Percentiles rank a stretch among this genome's conserved stretches.
Evolutionary conservation across 2,888 invertebrate species (phyloP).

Genomic region (Archips crataeganus): DNA sequence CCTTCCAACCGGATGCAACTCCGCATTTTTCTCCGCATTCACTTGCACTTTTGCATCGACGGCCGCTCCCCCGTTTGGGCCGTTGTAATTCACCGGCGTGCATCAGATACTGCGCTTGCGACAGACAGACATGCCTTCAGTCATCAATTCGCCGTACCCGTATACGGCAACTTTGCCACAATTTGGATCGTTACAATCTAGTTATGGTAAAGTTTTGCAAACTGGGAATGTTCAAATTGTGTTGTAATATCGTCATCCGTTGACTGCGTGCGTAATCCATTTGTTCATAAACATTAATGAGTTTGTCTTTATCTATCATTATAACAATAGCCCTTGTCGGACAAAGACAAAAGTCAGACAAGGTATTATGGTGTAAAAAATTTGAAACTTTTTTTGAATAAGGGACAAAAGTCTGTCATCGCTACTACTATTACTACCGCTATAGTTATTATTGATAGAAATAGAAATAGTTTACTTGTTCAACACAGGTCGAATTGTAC

Average conservation of each 20-base stretch:
- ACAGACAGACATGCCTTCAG: conserved; percentile 49
- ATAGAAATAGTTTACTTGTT: too few species aligned
- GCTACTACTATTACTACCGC: too few species aligned
- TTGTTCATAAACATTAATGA: too few species aligned
- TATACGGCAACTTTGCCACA: conserved; percentile 46
- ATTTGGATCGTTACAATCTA: conserved; percentile 30
- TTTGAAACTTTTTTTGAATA: too few species aligned
- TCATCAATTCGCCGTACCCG: conserved; percentile 51
- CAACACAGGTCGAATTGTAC: too few species aligned
- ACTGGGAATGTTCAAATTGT: background rate
- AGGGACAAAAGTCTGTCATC: too few species aligned
- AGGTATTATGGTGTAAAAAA: too few species aligned
- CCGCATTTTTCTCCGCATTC: background rate
- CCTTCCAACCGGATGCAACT: conserved; percentile 9
- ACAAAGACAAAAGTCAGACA: too few species aligned
- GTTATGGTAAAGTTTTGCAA: conserved; percentile 10
- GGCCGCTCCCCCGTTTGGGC: conserved; percentile 54
- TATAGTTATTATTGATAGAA: too few species aligned
- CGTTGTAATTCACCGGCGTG: conserved; percentile 59
- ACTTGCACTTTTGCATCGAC: conserved; percentile 19
- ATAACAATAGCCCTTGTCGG: too few species aligned
- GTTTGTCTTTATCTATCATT: too few species aligned
- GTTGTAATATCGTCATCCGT: background rate
- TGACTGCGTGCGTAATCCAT: too few species aligned
- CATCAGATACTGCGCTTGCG: conserved; percentile 64